Evolutionary conservation across 2,888 invertebrate genomes (phyloP), one percentile per base, ranked within the genome.

Genomic region (Cantharis rustica): DNA sequence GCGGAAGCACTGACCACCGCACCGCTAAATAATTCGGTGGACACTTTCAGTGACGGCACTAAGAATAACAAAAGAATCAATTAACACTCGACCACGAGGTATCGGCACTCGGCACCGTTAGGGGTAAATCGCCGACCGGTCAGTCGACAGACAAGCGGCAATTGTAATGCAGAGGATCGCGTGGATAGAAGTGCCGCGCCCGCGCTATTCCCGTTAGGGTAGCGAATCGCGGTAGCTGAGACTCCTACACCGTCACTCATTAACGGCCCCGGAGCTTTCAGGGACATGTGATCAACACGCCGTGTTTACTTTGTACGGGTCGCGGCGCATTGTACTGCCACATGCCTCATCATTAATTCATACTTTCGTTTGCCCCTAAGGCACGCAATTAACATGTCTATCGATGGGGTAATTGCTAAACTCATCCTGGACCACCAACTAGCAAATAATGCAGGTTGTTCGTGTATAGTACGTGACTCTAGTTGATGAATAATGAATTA

Each of bases 81-180:
- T 73, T 72, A 77, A 68, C 71, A 75, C 75, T 75, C 68, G 77
- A 76, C 76, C 77, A 77, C 79, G 77, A 77, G 80, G 78, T 77
- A 80, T 80, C 73, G 78, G 77, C 78, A 76, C 79, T 78, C 74
- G 72, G 69, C 76, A 76, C 76, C 72, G 78, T 47, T 47, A 47
- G 7, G 73, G 71, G 77, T 74, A 76, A 75, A 68, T 79, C 73
- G 79, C 75, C 73, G 79, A 80, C 80, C 82, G 81, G 82, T 82
- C 82, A 82, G 82, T 82, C 82, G 79, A 79, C 82, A 82, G 83
- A 82, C 84, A 84, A 82, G 82, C 85, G 83, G 84, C 84, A 84
- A 84, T 86, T 85, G 84, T 85, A 86, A 86, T 86, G 85, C 85
- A 83, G 84, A 81, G 84, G 82, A 84, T 85, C 84, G 85, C 85